Evolutionary conservation across 2,113 vertebrate genomes (phyloP).

Genomic region (Lasiurus borealis): DNA sequence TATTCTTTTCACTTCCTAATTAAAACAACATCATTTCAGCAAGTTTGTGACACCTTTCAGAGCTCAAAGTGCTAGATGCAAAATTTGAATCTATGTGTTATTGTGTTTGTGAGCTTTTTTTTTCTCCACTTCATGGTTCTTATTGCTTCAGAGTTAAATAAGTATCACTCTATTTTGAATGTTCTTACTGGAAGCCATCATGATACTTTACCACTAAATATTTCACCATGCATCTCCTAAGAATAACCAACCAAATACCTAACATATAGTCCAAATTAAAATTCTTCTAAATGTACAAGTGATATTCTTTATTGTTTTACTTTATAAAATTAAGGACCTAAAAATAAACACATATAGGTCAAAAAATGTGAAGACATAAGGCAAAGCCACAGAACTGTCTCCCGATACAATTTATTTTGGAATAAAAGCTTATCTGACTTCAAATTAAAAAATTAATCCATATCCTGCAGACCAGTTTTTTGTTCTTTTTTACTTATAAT

Average conservation of each 20-base stretch:
- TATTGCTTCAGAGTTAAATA: not conserved
- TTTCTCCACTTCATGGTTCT: not conserved
- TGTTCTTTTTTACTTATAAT: not conserved
- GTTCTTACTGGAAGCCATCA: not conserved
- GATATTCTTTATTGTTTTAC: not conserved
- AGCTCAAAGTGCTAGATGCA: not conserved
- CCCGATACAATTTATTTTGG: not conserved
- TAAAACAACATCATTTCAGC: not conserved
- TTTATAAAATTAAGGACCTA: not conserved
- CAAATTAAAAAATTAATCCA: not conserved
- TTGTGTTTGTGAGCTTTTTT: not conserved
- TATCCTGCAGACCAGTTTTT: not conserved
- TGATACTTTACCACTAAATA: not conserved
- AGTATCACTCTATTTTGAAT: not conserved
- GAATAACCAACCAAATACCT: not conserved
- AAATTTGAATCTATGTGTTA: not conserved
- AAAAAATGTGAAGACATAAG: not conserved
- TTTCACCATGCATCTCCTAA: not conserved
- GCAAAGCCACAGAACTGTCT: not conserved
- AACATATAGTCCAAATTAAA: not conserved
- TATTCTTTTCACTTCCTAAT: not conserved
- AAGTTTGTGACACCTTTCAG: not conserved
- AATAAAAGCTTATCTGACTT: not conserved
- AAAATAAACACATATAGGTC: not conserved
- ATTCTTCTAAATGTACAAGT: not conserved